Conservation (phyloP, 1,140 invertebrate genomes). For the Meloidogyne exigua region DNA sequence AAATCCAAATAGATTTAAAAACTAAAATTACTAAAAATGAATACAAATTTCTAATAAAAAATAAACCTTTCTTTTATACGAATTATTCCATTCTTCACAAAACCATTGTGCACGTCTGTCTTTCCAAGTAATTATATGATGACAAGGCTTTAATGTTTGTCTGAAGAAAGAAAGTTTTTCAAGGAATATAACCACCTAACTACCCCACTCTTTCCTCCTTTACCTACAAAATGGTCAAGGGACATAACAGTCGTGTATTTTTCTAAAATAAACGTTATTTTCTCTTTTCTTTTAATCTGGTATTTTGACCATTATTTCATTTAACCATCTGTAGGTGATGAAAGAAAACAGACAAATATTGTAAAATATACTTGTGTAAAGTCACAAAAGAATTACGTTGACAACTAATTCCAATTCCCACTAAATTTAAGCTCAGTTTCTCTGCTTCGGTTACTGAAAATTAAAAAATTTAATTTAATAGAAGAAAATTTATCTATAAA, state of each 20-base stretch:
- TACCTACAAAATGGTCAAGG: too few species aligned
- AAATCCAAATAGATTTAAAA: conserved; percentile 70
- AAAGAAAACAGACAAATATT: not conserved
- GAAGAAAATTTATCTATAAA: conserved; percentile 21
- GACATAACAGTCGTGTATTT: too few species aligned
- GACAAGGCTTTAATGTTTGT: conserved; percentile 77
- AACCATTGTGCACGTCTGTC: conserved; percentile 78
- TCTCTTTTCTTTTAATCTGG: too few species aligned
- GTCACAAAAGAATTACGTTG: conserved; percentile 40
- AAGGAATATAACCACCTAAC: too few species aligned
- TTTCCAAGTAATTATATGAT: conserved; percentile 95
- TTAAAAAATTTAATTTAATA: conserved; percentile 21
- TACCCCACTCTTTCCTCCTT: too few species aligned
- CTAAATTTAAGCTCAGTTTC: not conserved
- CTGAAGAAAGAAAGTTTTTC: conserved; percentile 61
- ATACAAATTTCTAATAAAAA: not conserved
- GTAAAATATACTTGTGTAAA: conserved; percentile 30
- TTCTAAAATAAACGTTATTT: too few species aligned
- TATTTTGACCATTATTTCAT: too few species aligned
- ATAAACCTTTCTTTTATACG: conserved; percentile 73
- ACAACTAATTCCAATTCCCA: conserved; percentile 30
- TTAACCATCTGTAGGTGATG: too few species aligned
- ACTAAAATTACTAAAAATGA: conserved; percentile 61
- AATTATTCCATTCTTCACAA: conserved; percentile 82
- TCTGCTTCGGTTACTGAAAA: conserved; percentile 18